These are phyloP conservation scores for Listronotus bonariensis DNA, from an alignment of 1,140 invertebrate species.

Conservation along the genomic window DNA sequence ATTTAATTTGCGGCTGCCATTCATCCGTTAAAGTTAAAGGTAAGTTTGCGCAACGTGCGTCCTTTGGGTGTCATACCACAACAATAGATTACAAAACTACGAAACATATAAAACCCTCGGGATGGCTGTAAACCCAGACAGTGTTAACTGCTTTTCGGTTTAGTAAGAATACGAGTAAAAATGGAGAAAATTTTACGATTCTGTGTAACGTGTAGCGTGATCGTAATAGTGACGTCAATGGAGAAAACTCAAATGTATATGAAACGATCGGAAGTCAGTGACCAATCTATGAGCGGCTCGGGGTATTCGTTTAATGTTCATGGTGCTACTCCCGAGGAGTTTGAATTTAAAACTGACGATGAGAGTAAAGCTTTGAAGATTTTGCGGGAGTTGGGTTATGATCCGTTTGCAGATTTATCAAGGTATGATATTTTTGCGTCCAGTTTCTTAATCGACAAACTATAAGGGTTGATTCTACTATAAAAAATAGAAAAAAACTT, in stretches of 20 bases:
- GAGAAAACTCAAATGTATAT: constrained; percentile 32
- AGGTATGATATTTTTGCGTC: no score
- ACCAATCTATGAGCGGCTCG: constrained; percentile 38
- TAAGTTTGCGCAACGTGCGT: constrained; percentile 13
- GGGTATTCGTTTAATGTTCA: constrained; percentile 38
- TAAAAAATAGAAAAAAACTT: no score
- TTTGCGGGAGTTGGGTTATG: constrained; percentile 20
- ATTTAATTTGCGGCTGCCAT: constrained; percentile 14
- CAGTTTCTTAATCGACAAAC: no score
- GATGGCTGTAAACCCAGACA: no score
- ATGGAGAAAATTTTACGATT: no score
- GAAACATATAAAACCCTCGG: no score
- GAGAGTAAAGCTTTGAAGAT: constrained; percentile 34
- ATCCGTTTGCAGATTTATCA: constrained; percentile 9
- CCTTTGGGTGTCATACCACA: constrained; percentile 24
- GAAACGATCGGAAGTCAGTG: constrained; percentile 28
- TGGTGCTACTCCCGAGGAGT: constrained; percentile 32
- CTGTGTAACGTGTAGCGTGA: not conserved
- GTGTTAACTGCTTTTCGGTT: no score
- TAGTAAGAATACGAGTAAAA: no score
- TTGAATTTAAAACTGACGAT: constrained; percentile 45
- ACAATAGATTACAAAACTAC: not conserved
- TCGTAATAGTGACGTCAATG: not conserved
- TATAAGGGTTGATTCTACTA: no score
- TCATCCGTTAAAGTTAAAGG: constrained; percentile 29